Base-by-base conservation (phyloP, 2,888 invertebrate genomes). In the Stomorhina lunata region DNA sequence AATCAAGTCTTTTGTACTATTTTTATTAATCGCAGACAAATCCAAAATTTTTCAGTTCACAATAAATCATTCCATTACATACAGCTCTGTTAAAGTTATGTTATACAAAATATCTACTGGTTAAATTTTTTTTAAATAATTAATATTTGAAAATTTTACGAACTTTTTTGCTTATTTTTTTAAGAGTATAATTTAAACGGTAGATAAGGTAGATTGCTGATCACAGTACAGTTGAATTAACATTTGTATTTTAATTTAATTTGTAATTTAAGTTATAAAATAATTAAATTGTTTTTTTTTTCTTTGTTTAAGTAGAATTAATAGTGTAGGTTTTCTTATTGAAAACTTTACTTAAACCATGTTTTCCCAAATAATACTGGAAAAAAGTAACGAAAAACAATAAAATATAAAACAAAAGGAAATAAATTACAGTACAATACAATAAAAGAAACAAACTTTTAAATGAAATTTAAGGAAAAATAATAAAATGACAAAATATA, bases 311-410 rank as follows among this genome's bases (percentile, higher is more conserved):
- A 71, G 82, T 82, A 59, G 79, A 65, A 76, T 82, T 82, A 81
- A 80, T 79, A 73, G 81, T 84, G 77, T 84, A 84, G 65, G 82
- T 82, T 85, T 86, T 87, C 86, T 88, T 88, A 88, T 87, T 86
- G 87, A 88, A 89, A 86, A 88, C 87, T 85, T 86, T 87, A 85
- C 87, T 88, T 86, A 88, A 86, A 87, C 88, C 88, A 87, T 88
- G 87, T 86, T 88, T 89, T 84, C 88, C 88, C 87, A 89, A 86
- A 87, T 84, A 86, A 87, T 87, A 90, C 89, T 89, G 89, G 84
- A 88, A 80, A 88, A 81, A 88, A 88, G 86, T 85, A 84, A 81
- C 57, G 68, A 80, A 85, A 77, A 73, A 80, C 15, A 55, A 79
- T n/a, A n/a, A n/a, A n/a, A n/a, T n/a, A 83, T 76, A 76, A 76